These are phyloP conservation scores for Callinectes sapidus DNA, from an alignment of 2,888 invertebrate species.

Conservation along the genomic window DNA sequence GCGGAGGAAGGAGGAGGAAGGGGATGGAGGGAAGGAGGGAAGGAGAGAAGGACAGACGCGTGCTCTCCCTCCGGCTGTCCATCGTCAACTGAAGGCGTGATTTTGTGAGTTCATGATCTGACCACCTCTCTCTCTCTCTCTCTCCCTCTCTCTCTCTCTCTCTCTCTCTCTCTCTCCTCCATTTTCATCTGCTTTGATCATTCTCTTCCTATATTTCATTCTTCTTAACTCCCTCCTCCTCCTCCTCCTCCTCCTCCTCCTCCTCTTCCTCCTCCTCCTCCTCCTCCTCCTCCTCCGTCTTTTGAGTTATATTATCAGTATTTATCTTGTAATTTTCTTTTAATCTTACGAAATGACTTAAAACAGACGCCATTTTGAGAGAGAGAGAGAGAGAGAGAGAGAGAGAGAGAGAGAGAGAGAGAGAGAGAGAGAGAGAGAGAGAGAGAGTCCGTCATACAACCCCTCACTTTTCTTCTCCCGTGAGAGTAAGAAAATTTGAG, in stretches of 20 bases:
- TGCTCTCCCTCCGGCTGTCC: not conserved
- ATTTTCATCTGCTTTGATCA: not conserved
- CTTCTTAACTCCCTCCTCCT: too few relatives aligned
- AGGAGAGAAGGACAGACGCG: not conserved
- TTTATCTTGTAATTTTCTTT: not conserved
- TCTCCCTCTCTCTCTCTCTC: not conserved
- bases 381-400: not conserved
- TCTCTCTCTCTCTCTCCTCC: not conserved
- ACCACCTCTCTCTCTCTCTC: too few relatives aligned
- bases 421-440: too few relatives aligned
- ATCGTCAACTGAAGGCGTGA: not conserved
- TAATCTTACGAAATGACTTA: not conserved
- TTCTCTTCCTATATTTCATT: too few relatives aligned
- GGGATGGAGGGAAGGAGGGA: not conserved
- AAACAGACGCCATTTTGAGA: not conserved
- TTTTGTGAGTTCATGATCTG: too few relatives aligned
- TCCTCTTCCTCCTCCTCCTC: conserved; percentile 27
- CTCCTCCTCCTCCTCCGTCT: not conserved
- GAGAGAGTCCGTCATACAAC: too few relatives aligned
- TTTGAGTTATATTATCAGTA: not conserved
- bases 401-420: too few relatives aligned
- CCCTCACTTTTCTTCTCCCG: too few relatives aligned
- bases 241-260: not conserved
- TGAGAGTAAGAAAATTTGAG: too few relatives aligned
- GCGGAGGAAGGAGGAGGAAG: not conserved